Base-by-base conservation (phyloP, 2,797 vertebrate species). In the Lagocephalus sceleratus region DNA sequence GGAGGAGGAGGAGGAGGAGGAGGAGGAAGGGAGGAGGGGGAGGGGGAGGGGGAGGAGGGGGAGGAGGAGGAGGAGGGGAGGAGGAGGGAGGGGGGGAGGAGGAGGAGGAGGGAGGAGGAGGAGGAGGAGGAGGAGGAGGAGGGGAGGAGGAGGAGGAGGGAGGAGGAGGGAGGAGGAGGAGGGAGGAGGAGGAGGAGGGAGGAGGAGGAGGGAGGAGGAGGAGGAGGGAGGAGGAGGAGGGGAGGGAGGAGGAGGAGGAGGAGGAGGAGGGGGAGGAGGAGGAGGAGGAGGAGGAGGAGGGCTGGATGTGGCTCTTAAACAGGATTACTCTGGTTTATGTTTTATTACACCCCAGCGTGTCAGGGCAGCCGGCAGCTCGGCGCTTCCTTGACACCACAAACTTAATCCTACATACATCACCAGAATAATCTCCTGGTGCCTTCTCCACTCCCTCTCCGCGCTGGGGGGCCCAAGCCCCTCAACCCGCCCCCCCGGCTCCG, bases 321-420 rank as follows among this genome's bases (percentile, higher is more conserved):
- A 48, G 52, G 52, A 55, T 66, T 57, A 54, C 16, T 16, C 1
- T 40, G 47, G 20, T 50, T 47, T 42, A 17, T 23, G 64, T 57
- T 43, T 19, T 39, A 54, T 26, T 54, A 57, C 53, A 54, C 8
- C 22, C 16, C n/a, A 38, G 19, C 51, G 46, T 8, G 38, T 16
- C 26, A 15, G 35, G 43, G 9, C 9, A 22, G 3, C 1, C 19
- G 29, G 29, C 1, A 41, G 10, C 20, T 51, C 11, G 19, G 22
- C 15, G n/a, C 41, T 53, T 39, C 48, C 41, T 42, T 54, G 54
- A 40, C 43, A 57, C 9, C 12, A 12, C 41, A 14, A 40, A 53
- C 43, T 50, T 26, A 66, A 68, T 65, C 35, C 21, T 32, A 55
- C 51, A 17, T 38, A 2, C 41, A 40, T 40, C 54, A 47, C 52